Conservation (phyloP, 2,888 invertebrate genomes). For the Eupithecia abbreviata region DNA sequence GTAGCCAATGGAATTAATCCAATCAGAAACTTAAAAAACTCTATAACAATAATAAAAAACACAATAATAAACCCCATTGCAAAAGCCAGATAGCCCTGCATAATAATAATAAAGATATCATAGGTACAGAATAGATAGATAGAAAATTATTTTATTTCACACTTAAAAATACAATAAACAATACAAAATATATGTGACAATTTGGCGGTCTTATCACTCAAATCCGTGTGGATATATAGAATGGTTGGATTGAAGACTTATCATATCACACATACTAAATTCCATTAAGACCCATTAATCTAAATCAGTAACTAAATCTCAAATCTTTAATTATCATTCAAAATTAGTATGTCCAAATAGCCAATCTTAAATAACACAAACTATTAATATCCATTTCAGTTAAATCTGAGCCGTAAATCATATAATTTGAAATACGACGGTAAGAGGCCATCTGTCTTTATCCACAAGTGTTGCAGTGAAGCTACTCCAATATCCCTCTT, state of each 20-base stretch:
- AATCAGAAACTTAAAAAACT: neutral
- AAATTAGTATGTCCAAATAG: neutral
- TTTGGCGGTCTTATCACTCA: no score
- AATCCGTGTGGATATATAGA: no score
- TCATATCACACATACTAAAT: no score
- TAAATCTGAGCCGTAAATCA: conserved; percentile 28
- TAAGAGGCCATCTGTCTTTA: conserved; percentile 67
- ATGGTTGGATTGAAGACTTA: no score
- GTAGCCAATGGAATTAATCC: neutral
- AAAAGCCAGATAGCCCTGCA: neutral
- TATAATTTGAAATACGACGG: conserved; percentile 39
- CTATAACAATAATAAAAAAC: no score
- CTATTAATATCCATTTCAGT: conserved; percentile 1
- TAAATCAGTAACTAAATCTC: no score
- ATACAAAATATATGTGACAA: no score
- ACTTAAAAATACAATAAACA: no score
- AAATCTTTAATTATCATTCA: neutral
- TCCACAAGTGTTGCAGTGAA: conserved; percentile 39
- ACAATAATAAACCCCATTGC: neutral
- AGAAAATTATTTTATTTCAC: no score
- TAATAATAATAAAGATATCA: neutral
- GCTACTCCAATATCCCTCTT: conserved; percentile 30
- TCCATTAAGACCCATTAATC: no score
- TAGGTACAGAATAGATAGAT: no score
- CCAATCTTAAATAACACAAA: neutral